Evolutionary conservation across 1,140 invertebrate species (phyloP).

Genomic region (Saccostrea glomerata): DNA sequence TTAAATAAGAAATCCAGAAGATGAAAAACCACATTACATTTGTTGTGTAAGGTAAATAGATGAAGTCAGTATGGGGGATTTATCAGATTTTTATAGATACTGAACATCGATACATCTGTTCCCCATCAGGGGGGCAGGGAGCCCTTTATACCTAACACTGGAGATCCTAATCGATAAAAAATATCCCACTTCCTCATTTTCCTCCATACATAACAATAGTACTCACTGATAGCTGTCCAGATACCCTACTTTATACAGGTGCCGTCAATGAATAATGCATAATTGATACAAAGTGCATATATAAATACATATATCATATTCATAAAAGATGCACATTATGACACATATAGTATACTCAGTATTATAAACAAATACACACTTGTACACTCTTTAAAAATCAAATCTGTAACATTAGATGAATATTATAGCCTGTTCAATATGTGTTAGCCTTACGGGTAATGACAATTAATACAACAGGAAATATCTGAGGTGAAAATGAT

Average conservation of each 20-base stretch:
- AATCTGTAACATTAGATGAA: too few species aligned
- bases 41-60: conserved; percentile 1
- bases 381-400: too few species aligned
- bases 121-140: neutral
- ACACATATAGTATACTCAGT: too few species aligned
- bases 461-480: too few species aligned
- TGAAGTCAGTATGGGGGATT: neutral
- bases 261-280: neutral
- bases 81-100: conserved; percentile 11
- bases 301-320: neutral
- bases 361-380: too few species aligned
- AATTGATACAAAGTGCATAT: neutral
- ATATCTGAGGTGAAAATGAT: too few species aligned
- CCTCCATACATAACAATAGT: neutral
- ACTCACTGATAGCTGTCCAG: neutral
- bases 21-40: neutral
- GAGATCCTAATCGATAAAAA: neutral
- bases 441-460: too few species aligned
- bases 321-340: too few species aligned
- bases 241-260: neutral
- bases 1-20: neutral
- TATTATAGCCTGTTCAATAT: too few species aligned
- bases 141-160: neutral
- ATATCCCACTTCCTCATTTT: neutral
- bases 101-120: conserved; percentile 23